A percentile compares a stretch with the other conserved stretches of the same genome.
Evolutionary conservation across 1,140 invertebrate species (phyloP).

Genomic region (Zaprionus taronus): DNA sequence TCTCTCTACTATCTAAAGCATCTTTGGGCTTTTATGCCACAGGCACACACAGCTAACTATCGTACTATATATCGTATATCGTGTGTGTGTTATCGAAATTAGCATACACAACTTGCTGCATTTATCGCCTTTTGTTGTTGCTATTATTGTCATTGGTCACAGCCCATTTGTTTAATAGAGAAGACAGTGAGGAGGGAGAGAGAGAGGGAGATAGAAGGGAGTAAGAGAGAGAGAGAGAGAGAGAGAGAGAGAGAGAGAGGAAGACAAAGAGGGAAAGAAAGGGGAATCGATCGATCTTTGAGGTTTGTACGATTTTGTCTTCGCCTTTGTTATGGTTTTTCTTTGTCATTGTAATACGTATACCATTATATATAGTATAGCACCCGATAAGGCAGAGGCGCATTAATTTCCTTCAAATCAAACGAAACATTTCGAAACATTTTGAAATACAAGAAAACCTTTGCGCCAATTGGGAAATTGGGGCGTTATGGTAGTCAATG

Average conservation of each 20-base stretch:
- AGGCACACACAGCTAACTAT: slow-evolving; percentile 2
- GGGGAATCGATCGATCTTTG: slow-evolving; percentile 16
- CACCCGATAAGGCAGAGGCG: slow-evolving; percentile 50
- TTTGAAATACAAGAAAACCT: background rate
- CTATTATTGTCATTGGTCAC: slow-evolving; percentile 40
- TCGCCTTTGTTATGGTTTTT: slow-evolving; percentile 50
- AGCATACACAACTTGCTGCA: slow-evolving; percentile 49
- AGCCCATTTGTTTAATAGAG: slow-evolving; percentile 45
- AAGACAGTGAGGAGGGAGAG: slow-evolving; percentile 1
- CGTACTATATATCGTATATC: slow-evolving; percentile 2
- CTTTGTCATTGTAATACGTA: slow-evolving; percentile 52
- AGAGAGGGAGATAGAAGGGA: background rate
- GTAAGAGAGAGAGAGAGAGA: no score
- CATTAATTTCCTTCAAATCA: background rate
- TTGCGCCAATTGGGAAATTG: slow-evolving; percentile 1
- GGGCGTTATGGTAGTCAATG: background rate
- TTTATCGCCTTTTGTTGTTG: slow-evolving; percentile 40
- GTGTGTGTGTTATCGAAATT: slow-evolving; percentile 20
- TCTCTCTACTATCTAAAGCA: slow-evolving; percentile 47
- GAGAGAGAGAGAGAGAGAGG: background rate
- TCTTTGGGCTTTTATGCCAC: slow-evolving; percentile 15
- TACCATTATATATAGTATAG: slow-evolving; percentile 22
- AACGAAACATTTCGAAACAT: slow-evolving; percentile 9
- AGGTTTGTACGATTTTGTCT: slow-evolving; percentile 67
- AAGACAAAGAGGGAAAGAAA: background rate